Evolutionary conservation across 2,113 vertebrate genomes (phyloP).

Genomic region (Crotophaga sulcirostris): DNA sequence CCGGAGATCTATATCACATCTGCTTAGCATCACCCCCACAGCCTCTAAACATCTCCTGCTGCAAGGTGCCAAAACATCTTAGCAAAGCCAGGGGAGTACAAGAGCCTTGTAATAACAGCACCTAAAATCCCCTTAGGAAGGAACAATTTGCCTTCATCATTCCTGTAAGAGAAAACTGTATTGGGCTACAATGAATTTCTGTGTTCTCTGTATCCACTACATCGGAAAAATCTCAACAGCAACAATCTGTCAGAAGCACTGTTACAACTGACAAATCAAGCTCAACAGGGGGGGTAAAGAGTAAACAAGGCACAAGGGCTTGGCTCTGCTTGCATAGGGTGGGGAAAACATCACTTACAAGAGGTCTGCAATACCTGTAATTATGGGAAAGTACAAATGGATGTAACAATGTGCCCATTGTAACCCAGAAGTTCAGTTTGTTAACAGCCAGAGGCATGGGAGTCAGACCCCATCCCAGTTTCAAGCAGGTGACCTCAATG

Average conservation of each 20-base stretch:
- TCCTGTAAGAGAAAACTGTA: not conserved
- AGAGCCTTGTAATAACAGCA: not conserved
- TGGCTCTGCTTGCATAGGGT: not conserved
- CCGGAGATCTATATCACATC: not conserved
- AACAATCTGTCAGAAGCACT: not conserved
- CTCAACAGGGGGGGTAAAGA: fast-evolving
- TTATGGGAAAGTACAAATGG: not conserved
- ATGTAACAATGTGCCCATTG: not conserved
- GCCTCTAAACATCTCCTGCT: not conserved
- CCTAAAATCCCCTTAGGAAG: not conserved
- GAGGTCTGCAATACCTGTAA: not conserved
- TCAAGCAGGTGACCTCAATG: not conserved
- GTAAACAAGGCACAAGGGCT: not conserved
- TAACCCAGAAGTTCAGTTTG: not conserved
- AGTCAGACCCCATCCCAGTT: not conserved
- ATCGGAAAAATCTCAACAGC: not conserved
- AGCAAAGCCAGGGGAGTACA: not conserved
- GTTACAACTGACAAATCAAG: not conserved
- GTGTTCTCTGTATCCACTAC: not conserved
- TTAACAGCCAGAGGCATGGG: not conserved
- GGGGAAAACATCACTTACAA: not conserved
- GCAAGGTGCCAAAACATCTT: not conserved
- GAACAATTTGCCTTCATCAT: not conserved
- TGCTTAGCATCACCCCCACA: not conserved
- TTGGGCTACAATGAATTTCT: not conserved